These are phyloP conservation scores for Liopterus haemorrhoidalis DNA, from an alignment of 2,888 invertebrate genomes.

Conservation along the genomic window DNA sequence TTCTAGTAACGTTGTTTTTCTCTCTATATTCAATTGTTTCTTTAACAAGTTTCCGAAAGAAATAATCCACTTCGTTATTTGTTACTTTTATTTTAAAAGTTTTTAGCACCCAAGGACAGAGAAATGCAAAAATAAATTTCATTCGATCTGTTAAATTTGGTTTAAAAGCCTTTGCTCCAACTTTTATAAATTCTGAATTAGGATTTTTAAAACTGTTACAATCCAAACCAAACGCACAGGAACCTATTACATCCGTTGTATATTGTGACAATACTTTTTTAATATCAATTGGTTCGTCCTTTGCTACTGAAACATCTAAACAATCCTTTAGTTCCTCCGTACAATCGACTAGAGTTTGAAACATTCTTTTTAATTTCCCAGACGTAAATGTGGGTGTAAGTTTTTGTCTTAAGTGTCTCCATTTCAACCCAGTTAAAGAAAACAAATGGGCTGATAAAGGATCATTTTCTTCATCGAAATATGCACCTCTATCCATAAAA, in stretches of 20 bases:
- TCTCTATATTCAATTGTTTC: slow-evolving; percentile 43
- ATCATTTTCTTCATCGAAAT: slow-evolving; percentile 52
- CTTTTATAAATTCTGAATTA: slow-evolving; percentile 12
- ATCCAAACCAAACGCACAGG: slow-evolving; percentile 20
- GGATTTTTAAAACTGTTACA: slow-evolving; percentile 21
- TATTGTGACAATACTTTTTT: slow-evolving; percentile 11
- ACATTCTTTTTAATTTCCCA: slow-evolving; percentile 57
- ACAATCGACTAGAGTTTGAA: slow-evolving; percentile 49
- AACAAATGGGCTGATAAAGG: slow-evolving; percentile 54
- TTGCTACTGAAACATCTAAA: slow-evolving; percentile 34
- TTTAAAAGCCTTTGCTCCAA: slow-evolving; percentile 5
- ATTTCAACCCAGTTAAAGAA: slow-evolving; percentile 50
- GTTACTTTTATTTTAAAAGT: slow-evolving; percentile 16
- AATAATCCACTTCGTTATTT: slow-evolving; percentile 14
- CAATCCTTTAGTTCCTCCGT: slow-evolving; percentile 32
- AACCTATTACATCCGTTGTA: slow-evolving; percentile 18
- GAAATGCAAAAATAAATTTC: slow-evolving; percentile 12
- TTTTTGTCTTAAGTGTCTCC: slow-evolving; percentile 56
- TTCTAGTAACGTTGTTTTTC: slow-evolving; percentile 40
- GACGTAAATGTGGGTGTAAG: slow-evolving; percentile 59
- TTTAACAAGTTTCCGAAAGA: slow-evolving; percentile 36
- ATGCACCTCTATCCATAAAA: slow-evolving; percentile 50
- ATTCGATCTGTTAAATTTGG: slow-evolving; percentile 8
- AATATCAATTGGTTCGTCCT: slow-evolving; percentile 16
- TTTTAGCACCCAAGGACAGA: slow-evolving; percentile 7